Conservation (phyloP, 1,140 invertebrate species). For the Akabosia matsudoensis region DNA sequence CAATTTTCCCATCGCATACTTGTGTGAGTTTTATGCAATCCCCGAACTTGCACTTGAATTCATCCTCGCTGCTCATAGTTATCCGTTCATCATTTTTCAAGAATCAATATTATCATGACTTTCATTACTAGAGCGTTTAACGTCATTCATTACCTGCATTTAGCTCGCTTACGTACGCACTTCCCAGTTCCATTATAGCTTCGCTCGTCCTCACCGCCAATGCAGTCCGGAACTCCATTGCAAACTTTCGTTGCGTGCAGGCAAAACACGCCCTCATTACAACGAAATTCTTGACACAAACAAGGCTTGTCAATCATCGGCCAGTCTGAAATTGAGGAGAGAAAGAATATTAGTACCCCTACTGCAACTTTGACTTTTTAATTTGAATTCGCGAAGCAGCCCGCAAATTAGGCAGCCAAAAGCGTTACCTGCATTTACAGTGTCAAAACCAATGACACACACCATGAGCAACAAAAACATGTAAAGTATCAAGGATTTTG, state of each 20-base stretch:
- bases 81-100: too few species aligned
- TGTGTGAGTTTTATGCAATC: constrained; percentile 32
- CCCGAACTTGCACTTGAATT: constrained; percentile 43
- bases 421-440: too few species aligned
- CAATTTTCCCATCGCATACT: constrained; percentile 20
- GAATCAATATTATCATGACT: background rate
- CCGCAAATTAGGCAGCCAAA: too few species aligned
- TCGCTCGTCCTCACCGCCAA: constrained; percentile 35
- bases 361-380: too few species aligned
- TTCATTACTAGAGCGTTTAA: background rate
- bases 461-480: too few species aligned
- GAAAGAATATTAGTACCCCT: background rate
- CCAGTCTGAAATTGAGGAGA: constrained; percentile 24
- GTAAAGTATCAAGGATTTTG: too few species aligned
- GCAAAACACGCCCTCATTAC: constrained; percentile 23
- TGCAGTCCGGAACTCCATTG: constrained; percentile 32
- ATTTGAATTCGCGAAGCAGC: too few species aligned
- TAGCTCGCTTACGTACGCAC: constrained; percentile 24
- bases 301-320: constrained; percentile 32
- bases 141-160: constrained; percentile 25
- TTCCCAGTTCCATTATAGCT: constrained; percentile 19
- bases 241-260: constrained; percentile 32
- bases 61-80: constrained; percentile 26
- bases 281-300: constrained; percentile 39
- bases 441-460: too few species aligned